Conservation (phyloP, 2,113 vertebrate genomes). For the Nibea coibor region DNA sequence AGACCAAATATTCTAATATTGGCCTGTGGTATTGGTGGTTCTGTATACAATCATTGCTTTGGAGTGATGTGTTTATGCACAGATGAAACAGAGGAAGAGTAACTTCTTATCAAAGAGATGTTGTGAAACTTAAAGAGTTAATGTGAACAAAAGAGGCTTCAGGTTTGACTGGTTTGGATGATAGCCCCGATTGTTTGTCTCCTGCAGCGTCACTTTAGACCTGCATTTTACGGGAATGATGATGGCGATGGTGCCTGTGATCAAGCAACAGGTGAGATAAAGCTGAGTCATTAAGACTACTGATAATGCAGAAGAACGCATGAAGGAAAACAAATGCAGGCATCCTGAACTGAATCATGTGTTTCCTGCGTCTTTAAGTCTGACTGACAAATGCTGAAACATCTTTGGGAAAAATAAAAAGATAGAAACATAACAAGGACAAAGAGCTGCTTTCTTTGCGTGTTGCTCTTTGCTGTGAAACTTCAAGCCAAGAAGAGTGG, state of each 20-base stretch:
- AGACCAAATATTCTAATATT: slow-evolving; percentile 8
- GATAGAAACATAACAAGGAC: not conserved
- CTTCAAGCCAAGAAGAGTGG: not conserved
- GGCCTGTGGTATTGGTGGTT: not conserved
- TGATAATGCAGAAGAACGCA: not conserved
- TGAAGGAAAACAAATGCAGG: not conserved
- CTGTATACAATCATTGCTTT: slow-evolving; percentile 16
- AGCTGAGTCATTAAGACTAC: slow-evolving; percentile 14
- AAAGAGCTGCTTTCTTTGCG: not conserved
- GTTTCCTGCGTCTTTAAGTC: not conserved
- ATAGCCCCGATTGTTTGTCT: not conserved
- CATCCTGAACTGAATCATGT: not conserved
- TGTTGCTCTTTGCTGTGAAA: not conserved
- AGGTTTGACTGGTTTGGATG: slow-evolving; percentile 10
- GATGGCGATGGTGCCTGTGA: not conserved
- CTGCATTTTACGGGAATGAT: not conserved
- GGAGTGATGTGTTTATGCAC: slow-evolving; percentile 11
- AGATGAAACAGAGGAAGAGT: slow-evolving; percentile 31
- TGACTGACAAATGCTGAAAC: not conserved
- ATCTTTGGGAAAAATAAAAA: not conserved
- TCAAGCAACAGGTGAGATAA: slow-evolving; percentile 8
- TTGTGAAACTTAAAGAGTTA: not conserved
- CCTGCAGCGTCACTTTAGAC: not conserved
- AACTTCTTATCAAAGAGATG: slow-evolving; percentile 5
- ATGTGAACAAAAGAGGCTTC: not conserved